Percentiles rank a stretch among this genome's conserved stretches.
Conservation (phyloP, 2,797 vertebrate genomes). For the Sebastes nivosus region DNA sequence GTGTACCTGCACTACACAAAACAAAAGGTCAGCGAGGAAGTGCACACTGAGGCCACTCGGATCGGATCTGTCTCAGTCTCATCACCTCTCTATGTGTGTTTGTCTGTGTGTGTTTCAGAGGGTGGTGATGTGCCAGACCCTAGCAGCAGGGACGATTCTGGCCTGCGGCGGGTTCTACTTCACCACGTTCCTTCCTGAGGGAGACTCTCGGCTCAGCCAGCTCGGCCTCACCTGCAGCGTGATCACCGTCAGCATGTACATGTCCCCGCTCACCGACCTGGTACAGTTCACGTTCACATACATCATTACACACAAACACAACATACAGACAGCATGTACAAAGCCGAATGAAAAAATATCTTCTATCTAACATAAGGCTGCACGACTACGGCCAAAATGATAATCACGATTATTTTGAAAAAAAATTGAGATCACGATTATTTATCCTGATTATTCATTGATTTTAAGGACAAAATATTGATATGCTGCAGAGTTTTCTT, state of each 20-base stretch:
- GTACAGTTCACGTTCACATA: slow-evolving; percentile 63
- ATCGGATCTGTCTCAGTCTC: background rate
- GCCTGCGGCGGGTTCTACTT: slow-evolving; percentile 86
- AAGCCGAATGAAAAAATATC: background rate
- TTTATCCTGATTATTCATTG: no score
- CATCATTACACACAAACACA: slow-evolving; percentile 25
- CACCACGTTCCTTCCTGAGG: slow-evolving; percentile 68
- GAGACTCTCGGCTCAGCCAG: slow-evolving; percentile 69
- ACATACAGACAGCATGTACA: background rate
- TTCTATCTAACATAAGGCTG: no score
- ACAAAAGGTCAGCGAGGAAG: slow-evolving; percentile 81
- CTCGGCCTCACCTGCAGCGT: slow-evolving; percentile 91
- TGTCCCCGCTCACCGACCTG: slow-evolving; percentile 90
- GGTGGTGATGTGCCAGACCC: slow-evolving; percentile 70
- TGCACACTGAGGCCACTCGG: background rate
- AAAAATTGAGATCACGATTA: no score
- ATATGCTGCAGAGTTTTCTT: no score
- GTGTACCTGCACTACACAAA: slow-evolving; percentile 86
- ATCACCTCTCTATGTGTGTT: background rate
- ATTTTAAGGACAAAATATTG: no score
- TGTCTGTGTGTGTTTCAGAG: slow-evolving; percentile 76
- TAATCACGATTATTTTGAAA: no score
- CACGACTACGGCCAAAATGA: no score
- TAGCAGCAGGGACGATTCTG: slow-evolving; percentile 73
- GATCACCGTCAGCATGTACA: slow-evolving; percentile 94